phyloP scores from a whole-genome alignment of 2,888 invertebrate genomes.

The Ptychoptera albimana region DNA sequence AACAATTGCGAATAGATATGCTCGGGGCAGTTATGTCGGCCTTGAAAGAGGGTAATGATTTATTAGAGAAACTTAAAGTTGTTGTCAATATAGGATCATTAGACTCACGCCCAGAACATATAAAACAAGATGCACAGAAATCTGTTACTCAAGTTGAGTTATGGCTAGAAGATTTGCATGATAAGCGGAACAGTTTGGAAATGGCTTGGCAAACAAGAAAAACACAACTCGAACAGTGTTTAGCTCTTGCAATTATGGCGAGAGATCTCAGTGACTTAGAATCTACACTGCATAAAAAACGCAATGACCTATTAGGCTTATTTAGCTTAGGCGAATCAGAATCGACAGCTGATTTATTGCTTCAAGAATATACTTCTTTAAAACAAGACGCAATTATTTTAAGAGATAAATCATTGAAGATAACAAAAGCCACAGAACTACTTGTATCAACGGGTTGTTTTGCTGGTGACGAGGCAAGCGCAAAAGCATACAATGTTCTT shows the following conservation, averaged over 20 bases:
- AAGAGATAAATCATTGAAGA: slow-evolving; percentile 58
- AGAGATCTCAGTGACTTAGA: slow-evolving; percentile 52
- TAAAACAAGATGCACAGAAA: slow-evolving; percentile 35
- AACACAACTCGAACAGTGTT: slow-evolving; percentile 59
- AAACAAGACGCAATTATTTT: slow-evolving; percentile 54
- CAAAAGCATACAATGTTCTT: slow-evolving; percentile 48
- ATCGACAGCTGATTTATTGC: slow-evolving; percentile 45
- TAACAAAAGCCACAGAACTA: slow-evolving; percentile 63
- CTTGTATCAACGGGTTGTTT: slow-evolving; percentile 52
- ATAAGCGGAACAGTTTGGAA: slow-evolving; percentile 55
- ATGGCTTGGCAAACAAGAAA: slow-evolving; percentile 49
- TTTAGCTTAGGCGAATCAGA: slow-evolving; percentile 47
- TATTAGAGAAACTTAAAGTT: slow-evolving; percentile 57
- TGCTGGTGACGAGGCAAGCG: slow-evolving; percentile 49
- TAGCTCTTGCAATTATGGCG: slow-evolving; percentile 55
- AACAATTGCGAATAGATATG: slow-evolving; percentile 53
- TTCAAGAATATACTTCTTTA: slow-evolving; percentile 51
- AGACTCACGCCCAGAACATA: slow-evolving; percentile 53
- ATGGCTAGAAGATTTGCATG: slow-evolving; percentile 60
- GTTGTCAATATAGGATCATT: slow-evolving; percentile 57
- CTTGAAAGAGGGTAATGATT: slow-evolving; percentile 58
- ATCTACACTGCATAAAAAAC: slow-evolving; percentile 37
- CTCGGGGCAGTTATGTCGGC: slow-evolving; percentile 66
- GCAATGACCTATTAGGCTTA: slow-evolving; percentile 36
- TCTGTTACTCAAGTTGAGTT: slow-evolving; percentile 50